These are phyloP conservation scores for Pachliopta kotzebuea DNA, from an alignment of 2,888 invertebrate genomes.

Conservation along the genomic window DNA sequence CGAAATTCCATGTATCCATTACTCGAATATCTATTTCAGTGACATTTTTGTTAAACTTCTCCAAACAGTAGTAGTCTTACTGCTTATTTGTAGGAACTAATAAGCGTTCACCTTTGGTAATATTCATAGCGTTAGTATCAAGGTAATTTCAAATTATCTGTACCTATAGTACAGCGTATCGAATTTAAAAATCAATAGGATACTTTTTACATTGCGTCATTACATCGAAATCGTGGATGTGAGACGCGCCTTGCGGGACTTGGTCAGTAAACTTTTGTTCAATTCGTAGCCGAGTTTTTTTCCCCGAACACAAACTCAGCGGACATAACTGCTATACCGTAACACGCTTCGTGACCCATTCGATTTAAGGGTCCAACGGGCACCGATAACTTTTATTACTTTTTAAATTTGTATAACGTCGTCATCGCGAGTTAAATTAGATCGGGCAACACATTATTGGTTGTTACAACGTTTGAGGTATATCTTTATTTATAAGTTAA, in stretches of 20 bases:
- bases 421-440: constrained; percentile 10
- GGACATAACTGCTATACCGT: constrained; percentile 48
- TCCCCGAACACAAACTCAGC: constrained; percentile 43
- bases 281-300: constrained; percentile 50
- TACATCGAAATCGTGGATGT: constrained; percentile 40
- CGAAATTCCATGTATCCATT: too few species aligned
- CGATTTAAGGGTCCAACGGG: constrained; percentile 31
- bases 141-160: background rate
- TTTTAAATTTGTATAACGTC: constrained; percentile 24
- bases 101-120: too few species aligned
- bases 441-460: background rate
- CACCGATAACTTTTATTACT: constrained; percentile 30
- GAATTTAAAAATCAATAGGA: constrained; percentile 4
- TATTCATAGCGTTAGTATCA: too few species aligned
- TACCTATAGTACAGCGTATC: background rate
- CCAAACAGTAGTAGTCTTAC: too few species aligned
- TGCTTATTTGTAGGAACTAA: too few species aligned
- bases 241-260: constrained; percentile 49
- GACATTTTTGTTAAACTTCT: too few species aligned
- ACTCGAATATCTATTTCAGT: too few species aligned
- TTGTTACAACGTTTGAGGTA: background rate
- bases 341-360: constrained; percentile 46
- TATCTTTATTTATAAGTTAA: background rate
- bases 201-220: constrained; percentile 32
- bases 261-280: constrained; percentile 41